Percentiles rank a stretch among this genome's conserved stretches.
Evolutionary conservation across 2,113 vertebrate species (phyloP).

Genomic region (Pollimyrus isidori): DNA sequence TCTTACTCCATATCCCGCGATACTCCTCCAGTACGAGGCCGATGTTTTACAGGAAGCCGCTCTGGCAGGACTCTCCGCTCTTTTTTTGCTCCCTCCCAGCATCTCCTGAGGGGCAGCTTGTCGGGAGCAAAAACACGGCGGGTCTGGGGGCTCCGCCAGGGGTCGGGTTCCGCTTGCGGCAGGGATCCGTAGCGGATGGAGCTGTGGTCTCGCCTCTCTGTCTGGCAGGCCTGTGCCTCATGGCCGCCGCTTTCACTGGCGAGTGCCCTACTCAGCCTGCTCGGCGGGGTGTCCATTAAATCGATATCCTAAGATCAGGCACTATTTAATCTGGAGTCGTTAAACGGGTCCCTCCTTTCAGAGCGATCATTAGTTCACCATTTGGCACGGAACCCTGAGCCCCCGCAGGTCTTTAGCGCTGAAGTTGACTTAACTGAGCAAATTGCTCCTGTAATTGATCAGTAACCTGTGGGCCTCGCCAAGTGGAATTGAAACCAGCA

Average conservation of each 20-base stretch:
- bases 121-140: neutral
- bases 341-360: neutral
- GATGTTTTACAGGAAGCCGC: neutral
- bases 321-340: slow-evolving; percentile 8
- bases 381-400: neutral
- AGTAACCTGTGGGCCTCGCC: neutral
- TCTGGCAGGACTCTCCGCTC: neutral
- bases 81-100: neutral
- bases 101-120: neutral
- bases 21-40: neutral
- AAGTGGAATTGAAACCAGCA: neutral
- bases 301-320: neutral
- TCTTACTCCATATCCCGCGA: neutral
- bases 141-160: neutral
- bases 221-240: neutral
- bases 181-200: neutral
- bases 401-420: neutral
- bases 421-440: neutral
- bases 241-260: neutral
- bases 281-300: neutral
- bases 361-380: neutral
- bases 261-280: neutral
- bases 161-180: neutral
- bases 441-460: slow-evolving; percentile 12
- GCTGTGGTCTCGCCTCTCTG: neutral